Conservation (phyloP, 2,888 invertebrate genomes). For the Clunio marinus region DNA sequence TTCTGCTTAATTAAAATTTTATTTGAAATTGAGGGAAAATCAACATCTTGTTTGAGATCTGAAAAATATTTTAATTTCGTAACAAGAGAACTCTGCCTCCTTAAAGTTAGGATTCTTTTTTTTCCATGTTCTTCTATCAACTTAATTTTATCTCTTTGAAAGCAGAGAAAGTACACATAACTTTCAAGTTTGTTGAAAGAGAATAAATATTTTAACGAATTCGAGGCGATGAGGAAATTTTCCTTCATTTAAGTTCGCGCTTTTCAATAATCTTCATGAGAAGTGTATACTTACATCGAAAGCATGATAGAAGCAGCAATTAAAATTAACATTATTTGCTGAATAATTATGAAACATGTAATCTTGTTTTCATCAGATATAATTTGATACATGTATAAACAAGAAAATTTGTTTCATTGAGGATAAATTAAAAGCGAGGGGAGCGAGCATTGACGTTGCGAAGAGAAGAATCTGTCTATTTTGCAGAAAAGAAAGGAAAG, state of each 20-base stretch:
- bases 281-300: not conserved
- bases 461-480: not conserved
- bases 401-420: not conserved
- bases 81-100: too few relatives aligned
- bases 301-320: not conserved
- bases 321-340: conserved; percentile 36
- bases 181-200: too few relatives aligned
- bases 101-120: too few relatives aligned
- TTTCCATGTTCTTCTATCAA: too few relatives aligned
- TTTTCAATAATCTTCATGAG: not conserved
- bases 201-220: conserved; percentile 27
- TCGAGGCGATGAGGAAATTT: too few relatives aligned
- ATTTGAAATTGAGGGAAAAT: too few relatives aligned
- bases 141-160: too few relatives aligned
- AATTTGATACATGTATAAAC: conserved; percentile 19
- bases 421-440: not conserved
- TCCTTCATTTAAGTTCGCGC: not conserved
- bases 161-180: too few relatives aligned
- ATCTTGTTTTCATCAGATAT: conserved; percentile 35
- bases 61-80: too few relatives aligned
- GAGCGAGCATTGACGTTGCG: not conserved
- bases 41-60: too few relatives aligned
- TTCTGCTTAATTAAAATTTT: too few relatives aligned
- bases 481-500: too few relatives aligned
- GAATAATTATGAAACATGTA: conserved; percentile 35